Conservation (phyloP, 1,140 invertebrate genomes). For the Galendromus occidentalis region DNA sequence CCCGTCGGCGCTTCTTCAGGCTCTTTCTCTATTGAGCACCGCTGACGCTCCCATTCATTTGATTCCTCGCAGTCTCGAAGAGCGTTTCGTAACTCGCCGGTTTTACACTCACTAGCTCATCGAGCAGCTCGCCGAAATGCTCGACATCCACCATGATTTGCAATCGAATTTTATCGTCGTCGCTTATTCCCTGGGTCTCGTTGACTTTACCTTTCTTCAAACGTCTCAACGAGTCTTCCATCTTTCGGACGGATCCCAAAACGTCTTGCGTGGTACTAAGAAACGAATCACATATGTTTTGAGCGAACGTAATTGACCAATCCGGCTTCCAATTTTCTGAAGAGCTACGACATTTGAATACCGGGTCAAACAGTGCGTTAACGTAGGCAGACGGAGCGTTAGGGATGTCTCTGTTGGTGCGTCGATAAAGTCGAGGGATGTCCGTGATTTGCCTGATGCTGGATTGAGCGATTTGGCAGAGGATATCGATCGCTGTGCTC, state of each 20-base stretch:
- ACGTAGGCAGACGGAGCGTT: conserved; percentile 57
- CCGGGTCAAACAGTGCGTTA: conserved; percentile 39
- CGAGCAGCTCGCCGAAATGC: conserved; percentile 24
- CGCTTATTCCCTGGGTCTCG: conserved; percentile 33
- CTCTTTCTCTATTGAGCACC: too few relatives aligned
- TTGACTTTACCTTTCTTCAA: conserved; percentile 63
- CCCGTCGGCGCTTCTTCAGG: too few relatives aligned
- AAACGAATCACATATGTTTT: conserved; percentile 40
- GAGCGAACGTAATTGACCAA: conserved; percentile 38
- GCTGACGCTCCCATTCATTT: neutral
- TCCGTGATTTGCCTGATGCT: conserved; percentile 47
- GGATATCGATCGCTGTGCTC: conserved; percentile 6
- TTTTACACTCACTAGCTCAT: neutral
- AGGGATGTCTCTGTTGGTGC: conserved; percentile 70
- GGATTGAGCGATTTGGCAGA: conserved; percentile 18
- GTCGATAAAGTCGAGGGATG: conserved; percentile 71
- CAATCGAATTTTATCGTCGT: conserved; percentile 79
- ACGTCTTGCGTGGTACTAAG: conserved; percentile 51
- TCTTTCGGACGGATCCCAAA: conserved; percentile 73
- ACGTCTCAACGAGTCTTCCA: conserved; percentile 69
- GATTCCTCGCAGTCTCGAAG: neutral
- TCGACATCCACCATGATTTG: conserved; percentile 70
- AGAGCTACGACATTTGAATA: conserved; percentile 20
- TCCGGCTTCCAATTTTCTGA: conserved; percentile 18
- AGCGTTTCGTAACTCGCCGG: neutral